Evolutionary conservation across 2,888 invertebrate genomes (phyloP), one percentile per base, ranked within the genome.

Genomic region (Cheilosia impressa): DNA sequence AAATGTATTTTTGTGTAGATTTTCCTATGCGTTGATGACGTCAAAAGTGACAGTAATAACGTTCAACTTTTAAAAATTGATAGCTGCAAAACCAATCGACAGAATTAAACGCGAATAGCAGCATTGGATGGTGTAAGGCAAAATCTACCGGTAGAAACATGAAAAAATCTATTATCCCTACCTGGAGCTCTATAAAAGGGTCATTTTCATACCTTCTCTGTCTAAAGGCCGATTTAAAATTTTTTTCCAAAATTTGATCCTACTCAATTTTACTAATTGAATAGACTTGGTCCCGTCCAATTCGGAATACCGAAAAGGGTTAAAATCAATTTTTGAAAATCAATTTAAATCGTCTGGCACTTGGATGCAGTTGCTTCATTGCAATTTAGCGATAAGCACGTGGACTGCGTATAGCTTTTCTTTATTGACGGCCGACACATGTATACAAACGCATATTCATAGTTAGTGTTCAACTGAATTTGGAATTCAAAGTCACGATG

Each of bases 251-350:
- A 87, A 87, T 82, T 24, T 53, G 77, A 73, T 50, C 63, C 73
- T 65, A 4, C n/a, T 24, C 10, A 73, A 72, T 73, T 57, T 79
- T 79, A 31, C 38, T 45, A 69, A 53, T 45, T 4, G 24, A 57
- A 57, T 38, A 24, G 45, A 13, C 15, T 13, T 1, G 10, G 9
- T 72, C 19, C 45, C 68, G 24, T 4, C 45, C 19, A 27, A 88
- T 88, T 45, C 3, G 38, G 50, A 7, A 0, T 7, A n/a, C 4
- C 50, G 69, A 82, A 88, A 76, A 87, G 87, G 76, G 19, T 31
- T 43, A 34, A 91, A 91, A 90, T 87, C 84, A 90, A 87, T 90
- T 91, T 90, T 88, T 80, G 80, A 91, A 91, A 89, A 89, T 87
- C 88, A 89, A 88, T 90, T 90, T 90, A 91, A 91, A 91, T 91